Percentiles rank a stretch among this genome's conserved stretches.
phyloP scores from a whole-genome alignment of 2,113 vertebrate species.

The Catharus fuscescens region DNA sequence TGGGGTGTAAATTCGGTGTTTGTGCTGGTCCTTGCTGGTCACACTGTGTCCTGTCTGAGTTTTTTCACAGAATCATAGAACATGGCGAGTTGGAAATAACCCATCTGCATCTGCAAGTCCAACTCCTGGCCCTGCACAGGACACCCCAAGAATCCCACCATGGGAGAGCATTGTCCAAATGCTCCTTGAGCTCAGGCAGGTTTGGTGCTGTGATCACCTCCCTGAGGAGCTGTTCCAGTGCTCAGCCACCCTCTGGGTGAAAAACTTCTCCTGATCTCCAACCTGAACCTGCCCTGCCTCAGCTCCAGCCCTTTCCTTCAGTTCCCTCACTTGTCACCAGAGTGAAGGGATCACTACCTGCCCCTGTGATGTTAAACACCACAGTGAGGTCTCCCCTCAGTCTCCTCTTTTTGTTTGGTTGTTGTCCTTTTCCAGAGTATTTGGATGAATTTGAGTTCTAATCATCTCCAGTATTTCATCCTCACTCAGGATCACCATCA shows the following conservation, averaged over 20 bases:
- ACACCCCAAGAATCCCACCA: fast-evolving
- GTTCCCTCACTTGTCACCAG: background rate
- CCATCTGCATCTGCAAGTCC: fast-evolving
- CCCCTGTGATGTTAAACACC: background rate
- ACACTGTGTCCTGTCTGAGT: fast-evolving
- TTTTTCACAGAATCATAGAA: background rate
- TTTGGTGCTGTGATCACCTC: background rate
- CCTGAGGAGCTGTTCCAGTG: background rate
- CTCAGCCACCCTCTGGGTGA: background rate
- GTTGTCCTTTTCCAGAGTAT: background rate
- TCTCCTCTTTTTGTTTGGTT: background rate
- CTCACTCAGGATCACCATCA: background rate
- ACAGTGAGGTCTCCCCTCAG: background rate
- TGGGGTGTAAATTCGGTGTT: background rate
- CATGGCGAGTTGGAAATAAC: fast-evolving
- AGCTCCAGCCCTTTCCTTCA: background rate
- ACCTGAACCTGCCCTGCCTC: background rate
- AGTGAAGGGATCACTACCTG: background rate
- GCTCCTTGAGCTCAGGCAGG: fast-evolving
- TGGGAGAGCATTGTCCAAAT: background rate
- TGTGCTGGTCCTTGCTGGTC: background rate
- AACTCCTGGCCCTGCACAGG: background rate
- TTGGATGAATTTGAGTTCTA: background rate
- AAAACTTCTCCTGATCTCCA: background rate
- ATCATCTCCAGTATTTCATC: background rate